phyloP scores from a whole-genome alignment of 1,140 invertebrate species.

The Brachionus plicatilis region DNA sequence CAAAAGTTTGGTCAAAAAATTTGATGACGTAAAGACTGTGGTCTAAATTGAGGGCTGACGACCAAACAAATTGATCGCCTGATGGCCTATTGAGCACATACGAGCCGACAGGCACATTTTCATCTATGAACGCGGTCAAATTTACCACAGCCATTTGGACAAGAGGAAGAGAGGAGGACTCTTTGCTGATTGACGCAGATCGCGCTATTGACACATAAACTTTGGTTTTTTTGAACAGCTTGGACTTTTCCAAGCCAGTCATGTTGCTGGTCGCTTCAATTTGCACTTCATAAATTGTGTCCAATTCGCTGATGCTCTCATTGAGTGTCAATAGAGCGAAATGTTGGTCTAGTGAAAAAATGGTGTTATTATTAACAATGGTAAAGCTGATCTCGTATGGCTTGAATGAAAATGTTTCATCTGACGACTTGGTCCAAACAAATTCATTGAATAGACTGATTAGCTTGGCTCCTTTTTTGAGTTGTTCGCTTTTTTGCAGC shows the following conservation, averaged over 20 bases:
- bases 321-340: background rate
- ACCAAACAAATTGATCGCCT: background rate
- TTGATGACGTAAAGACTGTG: background rate
- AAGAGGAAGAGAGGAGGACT: background rate
- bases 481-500: background rate
- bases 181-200: background rate
- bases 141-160: background rate
- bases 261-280: background rate
- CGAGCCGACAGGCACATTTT: background rate
- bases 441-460: constrained; percentile 3
- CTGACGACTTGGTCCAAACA: background rate
- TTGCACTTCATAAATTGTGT: background rate
- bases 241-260: background rate
- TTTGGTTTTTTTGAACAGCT: background rate
- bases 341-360: background rate
- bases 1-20: background rate
- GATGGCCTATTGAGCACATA: background rate
- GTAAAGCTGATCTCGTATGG: background rate
- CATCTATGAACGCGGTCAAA: background rate
- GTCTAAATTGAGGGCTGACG: background rate
- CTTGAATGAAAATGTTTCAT: background rate
- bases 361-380: background rate
- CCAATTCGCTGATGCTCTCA: background rate
- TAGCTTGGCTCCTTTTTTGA: background rate
- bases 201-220: background rate